Evolutionary conservation across 2,888 invertebrate genomes (phyloP).

Genomic region (Plagodis dolabraria): DNA sequence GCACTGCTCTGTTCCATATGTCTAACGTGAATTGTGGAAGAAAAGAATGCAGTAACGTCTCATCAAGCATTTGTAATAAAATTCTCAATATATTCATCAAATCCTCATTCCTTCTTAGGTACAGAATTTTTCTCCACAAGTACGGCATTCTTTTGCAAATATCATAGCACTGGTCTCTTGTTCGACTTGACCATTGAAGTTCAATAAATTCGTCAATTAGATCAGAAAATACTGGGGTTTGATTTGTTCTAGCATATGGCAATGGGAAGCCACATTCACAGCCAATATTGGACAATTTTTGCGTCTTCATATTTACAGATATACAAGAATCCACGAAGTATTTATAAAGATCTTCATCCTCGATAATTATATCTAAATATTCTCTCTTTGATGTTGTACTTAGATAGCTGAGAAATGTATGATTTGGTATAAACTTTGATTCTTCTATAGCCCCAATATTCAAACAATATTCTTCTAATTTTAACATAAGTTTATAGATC

Average conservation of each 20-base stretch:
- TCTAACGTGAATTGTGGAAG: constrained; percentile 83
- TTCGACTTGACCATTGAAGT: constrained; percentile 72
- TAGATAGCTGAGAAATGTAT: constrained; percentile 75
- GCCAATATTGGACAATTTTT: constrained; percentile 67
- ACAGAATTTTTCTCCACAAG: constrained; percentile 86
- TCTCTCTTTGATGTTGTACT: constrained; percentile 54
- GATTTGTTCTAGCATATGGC: constrained; percentile 73
- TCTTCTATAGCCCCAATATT: constrained; percentile 68
- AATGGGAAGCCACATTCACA: constrained; percentile 87
- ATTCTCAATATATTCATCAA: constrained; percentile 81
- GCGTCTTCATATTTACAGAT: constrained; percentile 77
- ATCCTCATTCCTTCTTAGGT: constrained; percentile 76
- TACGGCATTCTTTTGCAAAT: constrained; percentile 86
- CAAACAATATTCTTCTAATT: constrained; percentile 72
- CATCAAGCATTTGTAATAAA: constrained; percentile 86
- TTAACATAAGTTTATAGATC: constrained; percentile 70
- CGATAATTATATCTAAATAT: constrained; percentile 63
- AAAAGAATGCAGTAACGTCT: constrained; percentile 80
- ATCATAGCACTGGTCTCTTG: constrained; percentile 74
- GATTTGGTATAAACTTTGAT: constrained; percentile 69
- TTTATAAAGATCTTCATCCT: constrained; percentile 72
- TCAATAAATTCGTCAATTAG: constrained; percentile 85
- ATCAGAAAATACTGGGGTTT: constrained; percentile 77
- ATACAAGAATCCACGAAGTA: constrained; percentile 85
- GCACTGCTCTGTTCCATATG: constrained; percentile 84